phyloP scores from a whole-genome alignment of 2,888 invertebrate species.

The Xestia rhomboidea region DNA sequence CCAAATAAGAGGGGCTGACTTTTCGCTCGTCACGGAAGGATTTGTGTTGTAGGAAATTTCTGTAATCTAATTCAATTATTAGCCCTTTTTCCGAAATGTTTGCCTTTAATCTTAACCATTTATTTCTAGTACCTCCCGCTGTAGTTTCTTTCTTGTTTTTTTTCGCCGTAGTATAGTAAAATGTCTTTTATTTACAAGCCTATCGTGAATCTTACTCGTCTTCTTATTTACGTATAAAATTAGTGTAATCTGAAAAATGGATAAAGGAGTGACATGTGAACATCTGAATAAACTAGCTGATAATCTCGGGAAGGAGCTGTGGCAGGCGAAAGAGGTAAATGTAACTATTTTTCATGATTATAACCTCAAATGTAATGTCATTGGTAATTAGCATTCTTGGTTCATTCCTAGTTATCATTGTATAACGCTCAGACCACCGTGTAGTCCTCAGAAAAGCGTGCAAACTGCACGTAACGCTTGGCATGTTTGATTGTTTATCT shows the following conservation, averaged over 20 bases:
- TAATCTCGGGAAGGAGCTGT: constrained; percentile 83
- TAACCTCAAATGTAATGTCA: constrained; percentile 86
- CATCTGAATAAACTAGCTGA: constrained; percentile 87
- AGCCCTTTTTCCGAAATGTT: constrained; percentile 81
- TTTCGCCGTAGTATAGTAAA: constrained; percentile 75
- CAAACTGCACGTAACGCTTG: constrained; percentile 33
- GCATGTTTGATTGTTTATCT: constrained; percentile 44
- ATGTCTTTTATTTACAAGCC: constrained; percentile 83
- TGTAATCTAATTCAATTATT: constrained; percentile 87
- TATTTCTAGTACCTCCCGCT: constrained; percentile 67
- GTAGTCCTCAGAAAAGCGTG: constrained; percentile 38
- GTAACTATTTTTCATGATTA: constrained; percentile 58
- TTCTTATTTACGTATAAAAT: constrained; percentile 79
- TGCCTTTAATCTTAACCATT: constrained; percentile 70
- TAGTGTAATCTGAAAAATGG: constrained; percentile 80
- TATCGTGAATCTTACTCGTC: constrained; percentile 78
- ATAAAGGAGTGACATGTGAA: constrained; percentile 88
- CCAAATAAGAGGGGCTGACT: constrained; percentile 76
- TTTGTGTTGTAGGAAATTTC: constrained; percentile 87
- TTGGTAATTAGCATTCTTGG: constrained; percentile 82
- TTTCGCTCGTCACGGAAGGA: constrained; percentile 89
- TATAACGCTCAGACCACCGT: constrained; percentile 72
- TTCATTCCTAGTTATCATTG: constrained; percentile 78
- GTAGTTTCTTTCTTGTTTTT: constrained; percentile 67
- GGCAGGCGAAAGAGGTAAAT: constrained; percentile 87